Base-by-base conservation (phyloP, 30 jellyfish, hydroid and myxozoan species). In the Aurelia aurita region DNA sequence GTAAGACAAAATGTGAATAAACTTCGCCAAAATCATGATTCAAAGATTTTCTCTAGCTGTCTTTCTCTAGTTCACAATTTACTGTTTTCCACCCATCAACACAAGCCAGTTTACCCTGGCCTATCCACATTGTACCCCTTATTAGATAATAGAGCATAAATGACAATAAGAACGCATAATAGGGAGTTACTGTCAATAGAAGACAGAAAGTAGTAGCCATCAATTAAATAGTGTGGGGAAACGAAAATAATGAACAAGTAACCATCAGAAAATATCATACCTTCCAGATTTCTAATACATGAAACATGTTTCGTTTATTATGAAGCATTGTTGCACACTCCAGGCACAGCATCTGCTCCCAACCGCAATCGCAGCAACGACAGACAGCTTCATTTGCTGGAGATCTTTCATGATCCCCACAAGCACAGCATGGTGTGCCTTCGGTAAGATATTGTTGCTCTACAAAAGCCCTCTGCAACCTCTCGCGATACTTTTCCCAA, bases 321-420 rank as follows among this genome's bases (percentile, higher is more conserved):
- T 32, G 79, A 16, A 15, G 55, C 32, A 20, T 53, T 13, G 58
- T 22, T 25, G 79, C 79, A 67, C 79, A 67, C 10, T 67, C 58
- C 58, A 67, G 10, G 23, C 79, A 67, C 27, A 67, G 58, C 16
- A 1, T 3, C 32, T 67, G 58, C 55, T 67, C 26, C 54, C 79
- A 67, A 27, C 79, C 79, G 23, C 79, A 67, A 22, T 67, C 79
- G 3, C n/a, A 43, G 45, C 79, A 67, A 53, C 79, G 79, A 31
- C 79, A 67, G 23, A 67, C 79, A 14, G 79, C 79, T 18, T 32
- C 16, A 8, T 43, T 22, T 20, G 55, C 57, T 15, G 15, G 27
- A 20, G 79, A 16, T 25, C 43, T 31, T 31, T 3, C 43, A 31
- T 31, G 43, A 31, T 31, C 43, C 43, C 43, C 43, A 31, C 43